Evolutionary conservation across 2,113 vertebrate genomes (phyloP).

Genomic region (Grallaria varia): DNA sequence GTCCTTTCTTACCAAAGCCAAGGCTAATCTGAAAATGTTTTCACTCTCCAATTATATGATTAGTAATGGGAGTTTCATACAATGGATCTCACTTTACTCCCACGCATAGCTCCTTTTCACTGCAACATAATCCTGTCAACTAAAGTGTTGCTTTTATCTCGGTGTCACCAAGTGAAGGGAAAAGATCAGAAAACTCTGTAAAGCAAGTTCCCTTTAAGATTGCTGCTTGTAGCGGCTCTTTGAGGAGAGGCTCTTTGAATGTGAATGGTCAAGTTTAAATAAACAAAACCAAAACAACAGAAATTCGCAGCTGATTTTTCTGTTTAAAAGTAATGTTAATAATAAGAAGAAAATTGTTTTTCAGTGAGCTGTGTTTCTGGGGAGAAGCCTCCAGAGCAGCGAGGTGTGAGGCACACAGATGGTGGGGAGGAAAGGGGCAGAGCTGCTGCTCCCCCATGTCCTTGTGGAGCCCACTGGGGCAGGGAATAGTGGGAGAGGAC

Average conservation of each 20-base stretch:
- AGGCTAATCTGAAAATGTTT: constrained; percentile 19
- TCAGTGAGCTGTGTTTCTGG: neutral
- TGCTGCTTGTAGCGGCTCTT: neutral
- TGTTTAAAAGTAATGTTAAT: neutral
- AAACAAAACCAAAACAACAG: neutral
- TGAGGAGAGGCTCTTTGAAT: neutral
- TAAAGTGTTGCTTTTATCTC: neutral
- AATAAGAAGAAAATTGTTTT: neutral
- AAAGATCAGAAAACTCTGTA: neutral
- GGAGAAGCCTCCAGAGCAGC: neutral
- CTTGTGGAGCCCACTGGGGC: neutral
- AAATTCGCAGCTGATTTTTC: neutral
- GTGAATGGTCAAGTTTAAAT: neutral
- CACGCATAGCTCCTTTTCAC: neutral
- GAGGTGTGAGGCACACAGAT: neutral
- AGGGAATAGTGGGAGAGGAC: neutral
- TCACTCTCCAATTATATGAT: constrained; percentile 13
- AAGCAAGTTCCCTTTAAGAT: neutral
- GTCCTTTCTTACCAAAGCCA: neutral
- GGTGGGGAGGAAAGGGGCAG: neutral
- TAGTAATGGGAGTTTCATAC: neutral
- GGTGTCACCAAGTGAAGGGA: neutral
- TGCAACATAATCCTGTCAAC: neutral
- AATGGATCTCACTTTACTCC: neutral
- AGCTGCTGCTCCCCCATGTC: neutral